phyloP scores from a whole-genome alignment of 2,113 vertebrate genomes.

The Poicephalus gulielmi region DNA sequence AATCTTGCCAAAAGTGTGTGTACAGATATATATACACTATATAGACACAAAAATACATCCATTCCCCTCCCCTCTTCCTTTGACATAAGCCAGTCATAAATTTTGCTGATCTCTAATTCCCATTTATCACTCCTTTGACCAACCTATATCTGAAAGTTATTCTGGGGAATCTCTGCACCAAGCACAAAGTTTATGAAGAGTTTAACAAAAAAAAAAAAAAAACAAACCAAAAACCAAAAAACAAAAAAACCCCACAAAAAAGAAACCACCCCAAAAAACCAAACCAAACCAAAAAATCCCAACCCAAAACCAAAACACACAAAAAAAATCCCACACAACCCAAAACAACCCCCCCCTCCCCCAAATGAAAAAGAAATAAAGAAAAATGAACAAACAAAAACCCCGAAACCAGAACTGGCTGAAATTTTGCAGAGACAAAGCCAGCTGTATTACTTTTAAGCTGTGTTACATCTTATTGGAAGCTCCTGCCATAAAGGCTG shows the following conservation, averaged over 20 bases:
- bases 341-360: no score
- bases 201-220: not conserved
- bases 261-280: no score
- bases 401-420: not conserved
- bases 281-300: no score
- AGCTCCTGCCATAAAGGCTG: not conserved
- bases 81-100: not conserved
- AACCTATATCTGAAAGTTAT: not conserved
- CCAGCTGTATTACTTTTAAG: not conserved
- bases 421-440: not conserved
- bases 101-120: not conserved
- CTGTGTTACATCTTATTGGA: not conserved
- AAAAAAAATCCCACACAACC: no score
- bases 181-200: not conserved
- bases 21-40: not conserved
- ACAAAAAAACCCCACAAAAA: no score
- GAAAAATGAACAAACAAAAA: not conserved
- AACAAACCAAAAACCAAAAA: no score
- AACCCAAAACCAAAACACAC: no score
- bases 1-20: not conserved
- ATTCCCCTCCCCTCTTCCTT: not conserved
- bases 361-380: not conserved
- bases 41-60: not conserved
- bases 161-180: not conserved
- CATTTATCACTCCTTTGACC: not conserved